phyloP scores from a whole-genome alignment of 2,888 invertebrate genomes.

The Dyspetes luteomarginatus region DNA sequence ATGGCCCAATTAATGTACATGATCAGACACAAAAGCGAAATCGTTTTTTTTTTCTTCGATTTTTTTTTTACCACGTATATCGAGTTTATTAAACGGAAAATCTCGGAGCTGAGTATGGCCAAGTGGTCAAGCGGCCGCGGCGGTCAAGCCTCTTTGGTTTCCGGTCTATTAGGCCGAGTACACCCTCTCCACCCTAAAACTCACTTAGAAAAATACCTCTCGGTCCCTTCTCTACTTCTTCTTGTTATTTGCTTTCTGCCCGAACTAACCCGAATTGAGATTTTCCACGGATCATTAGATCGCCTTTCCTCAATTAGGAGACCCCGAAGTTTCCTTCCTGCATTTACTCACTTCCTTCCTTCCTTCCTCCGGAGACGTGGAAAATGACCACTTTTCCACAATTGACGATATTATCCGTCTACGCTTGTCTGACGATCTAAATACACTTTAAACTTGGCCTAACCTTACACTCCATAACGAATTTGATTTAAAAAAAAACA shows the following conservation, averaged over 20 bases:
- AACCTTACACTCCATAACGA: too few relatives aligned
- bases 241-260: conserved; percentile 82
- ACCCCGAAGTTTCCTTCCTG: conserved; percentile 59
- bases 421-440: neutral
- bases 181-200: conserved; percentile 72
- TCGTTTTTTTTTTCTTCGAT: neutral
- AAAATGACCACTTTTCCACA: neutral
- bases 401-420: neutral
- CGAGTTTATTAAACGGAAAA: conserved; percentile 59
- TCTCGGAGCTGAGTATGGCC: conserved; percentile 64
- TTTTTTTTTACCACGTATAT: too few relatives aligned
- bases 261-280: conserved; percentile 80
- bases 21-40: neutral
- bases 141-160: conserved; percentile 80
- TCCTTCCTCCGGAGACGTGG: conserved; percentile 3
- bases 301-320: conserved; percentile 80
- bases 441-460: too few relatives aligned
- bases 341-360: conserved; percentile 30
- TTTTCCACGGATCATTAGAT: conserved; percentile 82
- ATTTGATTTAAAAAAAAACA: too few relatives aligned
- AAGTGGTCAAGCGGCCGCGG: conserved; percentile 71
- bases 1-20: too few relatives aligned
- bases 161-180: conserved; percentile 82
- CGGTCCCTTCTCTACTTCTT: conserved; percentile 60
- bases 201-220: conserved; percentile 69